A percentile compares a stretch with the other conserved stretches of the same genome.
phyloP scores from a whole-genome alignment of 2,113 vertebrate genomes.

The Pyrgilauda ruficollis region DNA sequence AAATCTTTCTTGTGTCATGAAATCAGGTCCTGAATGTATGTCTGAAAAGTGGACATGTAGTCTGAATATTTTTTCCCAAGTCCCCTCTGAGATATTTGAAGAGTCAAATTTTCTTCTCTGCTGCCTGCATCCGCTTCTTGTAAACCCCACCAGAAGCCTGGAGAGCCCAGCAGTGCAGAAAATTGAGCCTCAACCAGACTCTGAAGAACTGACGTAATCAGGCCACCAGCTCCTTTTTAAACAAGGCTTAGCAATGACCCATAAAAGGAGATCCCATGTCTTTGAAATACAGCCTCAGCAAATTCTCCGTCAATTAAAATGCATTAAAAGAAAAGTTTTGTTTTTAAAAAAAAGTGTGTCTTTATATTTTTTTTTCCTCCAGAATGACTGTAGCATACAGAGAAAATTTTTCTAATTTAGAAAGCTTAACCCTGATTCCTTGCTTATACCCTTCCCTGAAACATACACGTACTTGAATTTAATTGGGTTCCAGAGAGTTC shows the following conservation, averaged over 20 bases:
- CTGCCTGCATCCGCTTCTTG: not conserved
- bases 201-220: not conserved
- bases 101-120: not conserved
- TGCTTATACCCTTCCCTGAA: not conserved
- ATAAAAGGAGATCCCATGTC: not conserved
- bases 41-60: not conserved
- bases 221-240: not conserved
- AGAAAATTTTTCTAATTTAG: not conserved
- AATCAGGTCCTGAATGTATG: not conserved
- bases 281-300: not conserved
- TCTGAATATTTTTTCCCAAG: not conserved
- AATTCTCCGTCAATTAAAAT: not conserved
- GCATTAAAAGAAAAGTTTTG: not conserved
- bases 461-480: not conserved
- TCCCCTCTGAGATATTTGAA: not conserved
- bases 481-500: constrained; percentile 10
- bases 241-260: not conserved
- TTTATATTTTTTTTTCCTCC: not conserved
- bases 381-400: not conserved
- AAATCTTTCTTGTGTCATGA: not conserved
- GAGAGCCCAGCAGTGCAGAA: not conserved
- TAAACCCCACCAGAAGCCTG: not conserved
- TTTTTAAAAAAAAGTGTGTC: not conserved
- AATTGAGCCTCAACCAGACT: not conserved
- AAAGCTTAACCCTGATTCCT: constrained; percentile 9